Percentiles rank a stretch among this genome's conserved stretches.
Conservation (phyloP, 2,797 vertebrate genomes). For the Carcharodon carcharias region DNA sequence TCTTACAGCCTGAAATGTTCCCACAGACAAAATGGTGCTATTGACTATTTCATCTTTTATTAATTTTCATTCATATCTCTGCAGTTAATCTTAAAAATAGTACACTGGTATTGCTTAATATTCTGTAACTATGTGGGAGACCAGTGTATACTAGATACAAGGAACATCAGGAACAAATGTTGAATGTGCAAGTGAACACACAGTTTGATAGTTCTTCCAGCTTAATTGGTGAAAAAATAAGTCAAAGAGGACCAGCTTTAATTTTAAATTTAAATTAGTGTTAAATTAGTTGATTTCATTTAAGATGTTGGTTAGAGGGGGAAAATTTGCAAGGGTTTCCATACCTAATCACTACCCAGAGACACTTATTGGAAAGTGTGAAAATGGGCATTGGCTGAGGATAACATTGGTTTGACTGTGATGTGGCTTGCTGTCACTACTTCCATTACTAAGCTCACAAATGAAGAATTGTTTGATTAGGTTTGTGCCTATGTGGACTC, state of each 20-base stretch:
- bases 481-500: neutral
- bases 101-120: neutral
- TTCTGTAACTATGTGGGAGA: neutral
- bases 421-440: neutral
- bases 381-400: neutral
- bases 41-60: neutral
- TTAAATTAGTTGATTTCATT: neutral
- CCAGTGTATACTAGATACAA: neutral
- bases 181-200: neutral
- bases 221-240: neutral
- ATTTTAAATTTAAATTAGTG: neutral
- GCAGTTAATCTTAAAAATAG: conserved; percentile 7
- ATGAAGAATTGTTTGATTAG: neutral
- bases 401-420: neutral
- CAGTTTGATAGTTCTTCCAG: neutral
- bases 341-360: neutral
- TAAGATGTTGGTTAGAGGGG: neutral
- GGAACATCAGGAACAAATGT: neutral
- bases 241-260: neutral
- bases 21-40: neutral
- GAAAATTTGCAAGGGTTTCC: neutral
- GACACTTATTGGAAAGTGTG: neutral
- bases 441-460: neutral
- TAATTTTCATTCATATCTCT: neutral
- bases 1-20: neutral